Evolutionary conservation across 2,888 invertebrate genomes (phyloP), one percentile per base, ranked within the genome.

Genomic region (Colletes collaris): DNA sequence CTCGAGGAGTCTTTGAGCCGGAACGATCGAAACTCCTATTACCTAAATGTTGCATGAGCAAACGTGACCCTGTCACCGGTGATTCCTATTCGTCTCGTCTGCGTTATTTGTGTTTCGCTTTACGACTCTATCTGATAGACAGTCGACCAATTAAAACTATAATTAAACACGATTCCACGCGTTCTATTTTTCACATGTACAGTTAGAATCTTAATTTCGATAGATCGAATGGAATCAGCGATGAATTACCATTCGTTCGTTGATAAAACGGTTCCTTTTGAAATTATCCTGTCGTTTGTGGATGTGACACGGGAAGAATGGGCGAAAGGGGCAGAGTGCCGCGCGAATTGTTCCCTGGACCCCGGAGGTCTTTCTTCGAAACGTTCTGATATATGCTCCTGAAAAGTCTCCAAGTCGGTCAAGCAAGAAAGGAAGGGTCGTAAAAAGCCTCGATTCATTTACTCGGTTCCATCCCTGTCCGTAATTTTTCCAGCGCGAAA

Each of bases 361-460:
- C 77, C 67, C 27, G 66, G 67, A 77, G 76, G 67, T 52, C 67
- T 77, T 76, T 76, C 76, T 76, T 76, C 59, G 65, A 60, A 55
- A 76, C 67, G 67, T 56, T 40, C 76, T 76, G 76, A 76, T 76
- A 67, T 76, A 77, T 77, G 76, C 76, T 62, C 56, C 60, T 67
- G 76, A 76, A 78, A 63, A 78, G 77, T 78, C 68, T 37, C 77
- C 56, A 78, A 78, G 77, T 78, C 77, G 77, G 77, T 78, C 77
- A 69, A 50, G 69, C 79, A 68, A 77, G 79, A 77, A 77, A 75
- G 49, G 50, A 50, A 50, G 53, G 46, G 49, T 56, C 64, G 64
- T 69, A 78, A 78, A 78, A 78, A 78, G 79, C 50, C 60, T 40
- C 70, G 78, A 79, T 79, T 78, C 78, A 79, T 78, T 78, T 79